These are phyloP conservation scores for Prunella strophiata DNA, from an alignment of 2,797 vertebrate species.

Conservation along the genomic window DNA sequence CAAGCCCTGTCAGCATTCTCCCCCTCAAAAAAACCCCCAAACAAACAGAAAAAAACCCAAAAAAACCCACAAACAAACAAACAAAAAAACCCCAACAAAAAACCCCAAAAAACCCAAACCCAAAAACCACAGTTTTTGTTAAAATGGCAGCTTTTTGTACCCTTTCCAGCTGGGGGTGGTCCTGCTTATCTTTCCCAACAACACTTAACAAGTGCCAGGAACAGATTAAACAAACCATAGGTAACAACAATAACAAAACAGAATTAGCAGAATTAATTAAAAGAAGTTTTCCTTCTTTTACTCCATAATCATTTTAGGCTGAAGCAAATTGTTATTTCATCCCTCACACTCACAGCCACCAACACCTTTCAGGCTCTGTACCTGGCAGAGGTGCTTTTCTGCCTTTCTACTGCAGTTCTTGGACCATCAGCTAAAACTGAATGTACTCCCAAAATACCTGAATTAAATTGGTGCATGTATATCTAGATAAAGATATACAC, in stretches of 20 bases:
- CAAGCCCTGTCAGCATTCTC: too few species aligned
- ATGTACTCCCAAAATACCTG: background rate
- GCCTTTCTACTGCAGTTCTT: background rate
- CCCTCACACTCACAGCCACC: background rate
- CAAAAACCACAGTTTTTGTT: too few species aligned
- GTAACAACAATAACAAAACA: background rate
- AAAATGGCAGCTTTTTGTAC: background rate
- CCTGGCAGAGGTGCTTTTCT: background rate
- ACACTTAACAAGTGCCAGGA: too few species aligned
- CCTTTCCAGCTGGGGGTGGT: rapidly evolving
- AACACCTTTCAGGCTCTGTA: background rate
- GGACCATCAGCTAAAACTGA: background rate
- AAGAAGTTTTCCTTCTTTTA: background rate
- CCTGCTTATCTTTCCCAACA: background rate
- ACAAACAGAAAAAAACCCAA: too few species aligned
- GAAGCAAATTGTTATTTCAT: background rate
- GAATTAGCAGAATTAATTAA: background rate
- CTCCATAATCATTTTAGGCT: background rate
- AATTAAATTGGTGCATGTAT: too few species aligned
- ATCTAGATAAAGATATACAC: rapidly evolving
- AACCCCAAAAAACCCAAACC: too few species aligned
- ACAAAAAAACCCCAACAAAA: too few species aligned
- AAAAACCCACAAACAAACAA: too few species aligned
- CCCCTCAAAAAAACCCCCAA: too few species aligned
- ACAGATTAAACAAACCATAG: too few species aligned